A percentile compares a stretch with the other conserved stretches of the same genome.
These are phyloP conservation scores for Myrmecobius fasciatus DNA, from an alignment of 2,113 vertebrate genomes.

Conservation along the genomic window DNA sequence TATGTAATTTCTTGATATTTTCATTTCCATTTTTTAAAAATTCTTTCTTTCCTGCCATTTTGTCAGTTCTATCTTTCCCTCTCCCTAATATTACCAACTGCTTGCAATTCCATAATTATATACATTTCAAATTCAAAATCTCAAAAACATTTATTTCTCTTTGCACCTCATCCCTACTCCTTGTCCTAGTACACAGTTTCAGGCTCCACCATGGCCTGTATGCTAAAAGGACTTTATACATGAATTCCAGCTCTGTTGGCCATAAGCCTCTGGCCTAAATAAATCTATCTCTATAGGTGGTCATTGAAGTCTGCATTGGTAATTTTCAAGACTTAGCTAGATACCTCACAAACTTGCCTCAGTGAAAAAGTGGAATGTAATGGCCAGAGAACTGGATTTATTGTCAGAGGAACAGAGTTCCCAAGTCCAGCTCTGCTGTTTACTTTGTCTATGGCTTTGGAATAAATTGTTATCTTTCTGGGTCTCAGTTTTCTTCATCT, in stretches of 20 bases:
- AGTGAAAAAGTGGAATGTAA: background rate
- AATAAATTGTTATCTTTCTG: background rate
- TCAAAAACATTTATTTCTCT: background rate
- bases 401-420: background rate
- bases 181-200: background rate
- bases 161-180: background rate
- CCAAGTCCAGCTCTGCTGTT: background rate
- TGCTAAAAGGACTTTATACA: background rate
- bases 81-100: background rate
- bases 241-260: background rate
- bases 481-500: background rate
- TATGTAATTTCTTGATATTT: background rate
- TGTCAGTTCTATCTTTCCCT: background rate
- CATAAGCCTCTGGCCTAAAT: background rate
- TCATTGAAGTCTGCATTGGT: background rate
- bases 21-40: background rate
- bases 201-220: background rate
- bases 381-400: background rate
- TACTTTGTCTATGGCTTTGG: background rate
- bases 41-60: background rate
- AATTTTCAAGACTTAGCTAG: background rate
- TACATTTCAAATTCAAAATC: background rate
- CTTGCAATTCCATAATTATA: background rate
- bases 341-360: background rate
- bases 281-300: background rate